Evolutionary conservation across 35 echinoderm and acorn worm species (phyloP).

Genomic region (Heliocidaris erythrogramma): DNA sequence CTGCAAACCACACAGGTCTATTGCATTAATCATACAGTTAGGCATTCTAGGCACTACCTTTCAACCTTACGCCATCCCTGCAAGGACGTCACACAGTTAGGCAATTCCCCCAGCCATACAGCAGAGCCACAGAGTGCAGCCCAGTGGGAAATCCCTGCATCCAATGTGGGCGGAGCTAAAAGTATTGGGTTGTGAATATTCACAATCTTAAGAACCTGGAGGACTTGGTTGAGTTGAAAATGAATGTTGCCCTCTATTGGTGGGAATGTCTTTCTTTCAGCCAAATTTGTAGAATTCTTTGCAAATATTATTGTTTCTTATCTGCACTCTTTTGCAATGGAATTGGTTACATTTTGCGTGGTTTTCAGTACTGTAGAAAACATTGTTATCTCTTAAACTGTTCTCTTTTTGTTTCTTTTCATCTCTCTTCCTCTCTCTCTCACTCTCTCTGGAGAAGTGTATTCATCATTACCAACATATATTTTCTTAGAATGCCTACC

Average conservation of each 20-base stretch:
- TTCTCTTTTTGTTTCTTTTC: too few species aligned
- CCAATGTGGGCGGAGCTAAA: conserved; percentile 6
- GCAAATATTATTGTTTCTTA: background rate
- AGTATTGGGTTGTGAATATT: conserved; percentile 25
- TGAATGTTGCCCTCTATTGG: background rate
- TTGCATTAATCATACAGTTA: background rate
- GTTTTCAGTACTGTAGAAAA: background rate
- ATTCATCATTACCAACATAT: too few species aligned
- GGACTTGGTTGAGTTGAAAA: background rate
- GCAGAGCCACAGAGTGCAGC: background rate
- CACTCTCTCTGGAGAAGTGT: too few species aligned
- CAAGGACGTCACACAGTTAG: background rate
- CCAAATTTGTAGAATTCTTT: background rate
- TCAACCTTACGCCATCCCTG: background rate
- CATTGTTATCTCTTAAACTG: background rate
- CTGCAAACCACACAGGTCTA: background rate
- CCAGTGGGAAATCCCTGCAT: background rate
- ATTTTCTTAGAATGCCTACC: too few species aligned
- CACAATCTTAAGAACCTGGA: background rate
- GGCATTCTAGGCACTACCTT: background rate
- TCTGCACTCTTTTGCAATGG: background rate
- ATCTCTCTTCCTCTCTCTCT: too few species aligned
- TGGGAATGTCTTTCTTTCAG: background rate
- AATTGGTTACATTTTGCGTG: background rate
- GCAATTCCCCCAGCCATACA: background rate